These are phyloP conservation scores for Eueides isabella DNA, from an alignment of 1,140 invertebrate genomes.

Conservation along the genomic window DNA sequence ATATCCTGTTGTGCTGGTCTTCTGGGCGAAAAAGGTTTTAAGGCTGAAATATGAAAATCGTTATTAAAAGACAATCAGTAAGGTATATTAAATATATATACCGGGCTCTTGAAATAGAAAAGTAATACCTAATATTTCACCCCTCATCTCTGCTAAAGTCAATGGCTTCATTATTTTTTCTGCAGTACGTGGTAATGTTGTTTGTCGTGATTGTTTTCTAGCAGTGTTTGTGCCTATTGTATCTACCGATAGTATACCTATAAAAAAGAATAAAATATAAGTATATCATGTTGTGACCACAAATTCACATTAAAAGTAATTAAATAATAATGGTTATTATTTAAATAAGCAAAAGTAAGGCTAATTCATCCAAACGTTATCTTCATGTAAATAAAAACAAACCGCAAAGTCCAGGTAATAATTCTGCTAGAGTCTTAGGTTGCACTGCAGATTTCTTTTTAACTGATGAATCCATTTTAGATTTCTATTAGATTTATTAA, in stretches of 20 bases:
- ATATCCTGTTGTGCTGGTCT: conserved; percentile 39
- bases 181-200: conserved; percentile 47
- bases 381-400: not conserved
- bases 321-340: not conserved
- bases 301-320: not conserved
- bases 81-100: not conserved
- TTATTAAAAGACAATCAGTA: not conserved
- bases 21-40: conserved; percentile 48
- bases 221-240: conserved; percentile 47
- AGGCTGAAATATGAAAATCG: conserved; percentile 44
- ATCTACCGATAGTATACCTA: conserved; percentile 60
- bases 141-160: conserved; percentile 63
- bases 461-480: conserved; percentile 49
- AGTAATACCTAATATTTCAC: conserved; percentile 51
- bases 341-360: not conserved
- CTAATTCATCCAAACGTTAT: not conserved
- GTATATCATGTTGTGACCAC: not conserved
- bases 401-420: conserved; percentile 59
- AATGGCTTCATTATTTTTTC: conserved; percentile 62
- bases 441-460: conserved; percentile 40
- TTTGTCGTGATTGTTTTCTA: conserved; percentile 53
- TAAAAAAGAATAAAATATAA: not conserved
- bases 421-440: conserved; percentile 59
- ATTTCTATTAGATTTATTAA: not conserved
- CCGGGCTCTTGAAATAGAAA: not conserved